These are phyloP conservation scores for Drosophila melanica DNA, from an alignment of 1,140 invertebrate species.

Conservation along the genomic window DNA sequence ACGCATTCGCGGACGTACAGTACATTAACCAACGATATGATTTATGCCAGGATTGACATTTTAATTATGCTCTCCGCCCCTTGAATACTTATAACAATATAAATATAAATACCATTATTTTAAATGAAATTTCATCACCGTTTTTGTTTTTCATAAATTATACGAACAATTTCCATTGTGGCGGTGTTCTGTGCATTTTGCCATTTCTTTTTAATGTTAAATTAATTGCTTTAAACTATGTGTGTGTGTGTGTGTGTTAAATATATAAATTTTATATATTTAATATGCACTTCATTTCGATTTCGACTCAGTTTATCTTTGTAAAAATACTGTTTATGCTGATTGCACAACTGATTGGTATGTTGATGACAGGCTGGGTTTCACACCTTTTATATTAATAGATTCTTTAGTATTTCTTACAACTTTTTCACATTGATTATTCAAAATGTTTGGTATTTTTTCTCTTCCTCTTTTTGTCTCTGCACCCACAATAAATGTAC, in stretches of 20 bases:
- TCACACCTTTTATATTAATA: too few species aligned
- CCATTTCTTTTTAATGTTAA: slow-evolving; percentile 55
- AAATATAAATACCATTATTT: slow-evolving; percentile 26
- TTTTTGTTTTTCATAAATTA: slow-evolving; percentile 55
- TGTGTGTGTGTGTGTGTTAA: slow-evolving; percentile 51
- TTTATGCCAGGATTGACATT: slow-evolving; percentile 73
- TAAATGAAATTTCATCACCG: slow-evolving; percentile 53
- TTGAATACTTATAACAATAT: slow-evolving; percentile 20
- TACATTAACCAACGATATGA: slow-evolving; percentile 73
- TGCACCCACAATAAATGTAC: not conserved
- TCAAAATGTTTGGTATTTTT: too few species aligned
- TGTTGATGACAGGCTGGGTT: too few species aligned
- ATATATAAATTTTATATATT: slow-evolving; percentile 36
- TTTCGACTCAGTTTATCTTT: not conserved
- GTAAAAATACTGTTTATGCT: not conserved
- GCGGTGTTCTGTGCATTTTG: slow-evolving; percentile 9
- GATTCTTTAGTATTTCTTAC: too few species aligned
- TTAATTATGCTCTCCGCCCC: slow-evolving; percentile 38
- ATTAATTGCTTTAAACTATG: slow-evolving; percentile 71
- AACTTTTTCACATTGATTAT: too few species aligned
- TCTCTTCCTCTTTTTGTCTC: not conserved
- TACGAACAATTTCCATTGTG: slow-evolving; percentile 52
- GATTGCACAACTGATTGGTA: not conserved
- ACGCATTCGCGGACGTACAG: slow-evolving; percentile 26
- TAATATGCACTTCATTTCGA: slow-evolving; percentile 1